phyloP scores from a whole-genome alignment of 2,888 invertebrate genomes.

The Drosophila aldrichi region DNA sequence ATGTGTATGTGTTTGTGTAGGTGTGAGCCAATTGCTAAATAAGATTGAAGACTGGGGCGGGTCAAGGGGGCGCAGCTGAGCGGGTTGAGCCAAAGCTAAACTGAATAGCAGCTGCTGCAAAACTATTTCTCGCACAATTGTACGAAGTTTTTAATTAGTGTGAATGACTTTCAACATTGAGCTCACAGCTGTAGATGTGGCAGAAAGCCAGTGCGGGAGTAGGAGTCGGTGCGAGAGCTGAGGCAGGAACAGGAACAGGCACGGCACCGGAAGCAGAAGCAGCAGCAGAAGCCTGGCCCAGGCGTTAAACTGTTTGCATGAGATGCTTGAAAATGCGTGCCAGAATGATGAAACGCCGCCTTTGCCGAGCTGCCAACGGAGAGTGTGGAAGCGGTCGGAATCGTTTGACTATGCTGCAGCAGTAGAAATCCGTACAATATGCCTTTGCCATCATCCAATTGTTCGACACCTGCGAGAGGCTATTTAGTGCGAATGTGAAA shows the following conservation, averaged over 20 bases:
- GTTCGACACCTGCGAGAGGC: conserved; percentile 42
- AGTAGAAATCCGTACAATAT: conserved; percentile 54
- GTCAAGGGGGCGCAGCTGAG: conserved; percentile 1
- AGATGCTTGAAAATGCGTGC: conserved; percentile 68
- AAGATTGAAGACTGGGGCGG: conserved; percentile 16
- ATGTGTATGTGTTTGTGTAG: conserved; percentile 1
- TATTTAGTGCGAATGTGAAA: conserved; percentile 26
- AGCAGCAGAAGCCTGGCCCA: conserved; percentile 15
- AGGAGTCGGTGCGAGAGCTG: not conserved
- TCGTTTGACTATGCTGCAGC: not conserved
- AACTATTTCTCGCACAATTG: conserved; percentile 79
- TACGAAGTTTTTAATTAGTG: conserved; percentile 84
- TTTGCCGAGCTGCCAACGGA: not conserved
- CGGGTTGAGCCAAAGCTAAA: conserved; percentile 35
- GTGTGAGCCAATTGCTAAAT: conserved; percentile 28
- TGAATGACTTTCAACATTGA: conserved; percentile 80
- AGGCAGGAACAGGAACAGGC: conserved; percentile 1
- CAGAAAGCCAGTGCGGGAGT: conserved; percentile 4
- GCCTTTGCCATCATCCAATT: conserved; percentile 44
- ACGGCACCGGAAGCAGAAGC: conserved; percentile 5
- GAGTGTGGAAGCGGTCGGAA: not conserved
- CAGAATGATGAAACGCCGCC: conserved; percentile 40
- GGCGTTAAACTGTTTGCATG: conserved; percentile 54
- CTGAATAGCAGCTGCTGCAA: conserved; percentile 74
- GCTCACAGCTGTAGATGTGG: conserved; percentile 39